Conservation (phyloP, 2,113 vertebrate species). For the Cathartes aura region DNA sequence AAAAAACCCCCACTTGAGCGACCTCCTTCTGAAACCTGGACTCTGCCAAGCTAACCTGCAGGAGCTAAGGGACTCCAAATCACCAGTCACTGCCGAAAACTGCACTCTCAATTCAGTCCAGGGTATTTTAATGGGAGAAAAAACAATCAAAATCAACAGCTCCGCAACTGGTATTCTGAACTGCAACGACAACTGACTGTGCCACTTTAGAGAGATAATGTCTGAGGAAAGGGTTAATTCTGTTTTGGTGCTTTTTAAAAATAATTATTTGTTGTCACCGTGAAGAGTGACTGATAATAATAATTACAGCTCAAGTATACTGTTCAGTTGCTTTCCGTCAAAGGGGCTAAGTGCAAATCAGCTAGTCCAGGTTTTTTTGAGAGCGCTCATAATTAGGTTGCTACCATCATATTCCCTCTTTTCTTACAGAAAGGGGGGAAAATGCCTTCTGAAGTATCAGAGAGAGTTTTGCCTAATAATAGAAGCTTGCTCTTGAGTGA, state of each 20-base stretch:
- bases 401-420: constrained; percentile 20
- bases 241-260: constrained; percentile 44
- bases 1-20: neutral
- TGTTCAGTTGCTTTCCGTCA: constrained; percentile 4
- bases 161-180: neutral
- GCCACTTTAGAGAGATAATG: neutral
- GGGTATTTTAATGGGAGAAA: neutral
- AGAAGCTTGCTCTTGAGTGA: neutral
- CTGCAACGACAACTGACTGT: neutral
- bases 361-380: neutral
- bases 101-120: neutral
- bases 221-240: constrained; percentile 24
- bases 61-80: neutral
- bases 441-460: neutral
- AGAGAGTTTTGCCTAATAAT: constrained; percentile 26
- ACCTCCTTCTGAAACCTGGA: neutral
- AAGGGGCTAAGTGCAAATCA: constrained; percentile 36
- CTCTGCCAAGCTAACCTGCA: neutral
- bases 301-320: constrained; percentile 26
- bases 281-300: constrained; percentile 13
- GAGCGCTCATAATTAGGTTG: constrained; percentile 31
- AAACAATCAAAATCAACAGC: neutral
- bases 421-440: neutral
- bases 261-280: constrained; percentile 13
- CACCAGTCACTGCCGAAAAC: neutral